These are phyloP conservation scores for Sepiola atlantica DNA, from an alignment of 2,888 invertebrate species.

Conservation along the genomic window DNA sequence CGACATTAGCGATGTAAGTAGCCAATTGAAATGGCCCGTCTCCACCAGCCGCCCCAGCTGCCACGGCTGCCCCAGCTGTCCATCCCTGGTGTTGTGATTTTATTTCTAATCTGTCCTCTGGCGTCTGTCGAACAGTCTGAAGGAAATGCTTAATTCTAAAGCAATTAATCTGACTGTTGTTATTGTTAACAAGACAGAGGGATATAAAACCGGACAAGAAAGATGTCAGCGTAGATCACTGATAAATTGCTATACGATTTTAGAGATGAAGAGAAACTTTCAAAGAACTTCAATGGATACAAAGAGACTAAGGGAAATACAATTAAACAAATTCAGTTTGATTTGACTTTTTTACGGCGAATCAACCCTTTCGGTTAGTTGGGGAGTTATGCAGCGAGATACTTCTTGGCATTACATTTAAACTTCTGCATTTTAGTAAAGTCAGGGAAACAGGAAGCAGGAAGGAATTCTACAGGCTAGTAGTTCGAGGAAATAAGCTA, in stretches of 20 bases:
- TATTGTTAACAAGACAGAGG: not conserved
- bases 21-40: not conserved
- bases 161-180: not conserved
- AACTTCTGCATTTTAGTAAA: too few species aligned
- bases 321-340: too few species aligned
- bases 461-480: too few species aligned
- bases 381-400: too few species aligned
- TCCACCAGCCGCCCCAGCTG: not conserved
- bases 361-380: too few species aligned
- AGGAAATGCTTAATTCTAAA: not conserved
- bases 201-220: not conserved
- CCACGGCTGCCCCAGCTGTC: too few species aligned
- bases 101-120: not conserved
- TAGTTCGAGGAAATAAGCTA: too few species aligned
- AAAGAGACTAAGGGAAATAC: too few species aligned
- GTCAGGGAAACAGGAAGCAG: too few species aligned
- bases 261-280: not conserved
- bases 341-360: too few species aligned
- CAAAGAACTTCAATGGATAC: too few species aligned
- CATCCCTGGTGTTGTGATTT: not conserved
- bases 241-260: not conserved
- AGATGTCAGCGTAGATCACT: not conserved
- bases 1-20: not conserved
- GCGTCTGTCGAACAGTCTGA: not conserved
- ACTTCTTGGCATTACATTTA: too few species aligned